These are phyloP conservation scores for Iguana delicatissima DNA, from an alignment of 2,797 vertebrate species.

Conservation along the genomic window DNA sequence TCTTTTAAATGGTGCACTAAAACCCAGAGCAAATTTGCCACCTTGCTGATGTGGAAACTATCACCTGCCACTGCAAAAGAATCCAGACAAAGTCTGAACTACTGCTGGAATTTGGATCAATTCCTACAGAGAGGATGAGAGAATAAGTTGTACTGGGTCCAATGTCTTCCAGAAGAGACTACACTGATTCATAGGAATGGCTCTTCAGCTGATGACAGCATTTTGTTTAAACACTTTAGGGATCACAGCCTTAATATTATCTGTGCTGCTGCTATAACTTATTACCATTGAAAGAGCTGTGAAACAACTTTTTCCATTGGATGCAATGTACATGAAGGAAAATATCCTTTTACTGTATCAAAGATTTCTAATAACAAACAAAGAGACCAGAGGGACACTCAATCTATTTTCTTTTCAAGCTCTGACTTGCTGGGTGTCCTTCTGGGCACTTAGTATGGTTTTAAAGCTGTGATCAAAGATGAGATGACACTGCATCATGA, in stretches of 20 bases:
- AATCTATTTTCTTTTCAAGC: slow-evolving; percentile 46
- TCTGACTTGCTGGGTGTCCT: slow-evolving; percentile 27
- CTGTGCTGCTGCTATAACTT: neutral
- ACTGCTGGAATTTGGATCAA: neutral
- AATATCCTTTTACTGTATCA: slow-evolving; percentile 28
- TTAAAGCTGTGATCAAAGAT: slow-evolving; percentile 46
- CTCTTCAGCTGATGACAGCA: neutral
- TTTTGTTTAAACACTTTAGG: neutral
- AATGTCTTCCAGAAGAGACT: too few relatives aligned
- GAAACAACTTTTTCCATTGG: slow-evolving; percentile 11
- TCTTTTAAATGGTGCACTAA: too few relatives aligned
- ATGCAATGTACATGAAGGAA: slow-evolving; percentile 25
- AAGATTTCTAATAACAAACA: slow-evolving; percentile 29
- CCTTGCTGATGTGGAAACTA: too few relatives aligned
- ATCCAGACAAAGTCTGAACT: neutral
- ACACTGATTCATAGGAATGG: neutral
- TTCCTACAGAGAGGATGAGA: too few relatives aligned
- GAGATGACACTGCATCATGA: neutral
- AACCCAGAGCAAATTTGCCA: too few relatives aligned
- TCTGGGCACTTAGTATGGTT: slow-evolving; percentile 30
- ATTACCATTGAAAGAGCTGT: neutral
- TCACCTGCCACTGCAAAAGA: too few relatives aligned
- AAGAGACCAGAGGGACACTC: slow-evolving; percentile 29
- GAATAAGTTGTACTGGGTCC: too few relatives aligned
- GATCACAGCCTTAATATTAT: neutral